Base-by-base conservation (phyloP, 2,113 vertebrate species). In the Silurus glanis region DNA sequence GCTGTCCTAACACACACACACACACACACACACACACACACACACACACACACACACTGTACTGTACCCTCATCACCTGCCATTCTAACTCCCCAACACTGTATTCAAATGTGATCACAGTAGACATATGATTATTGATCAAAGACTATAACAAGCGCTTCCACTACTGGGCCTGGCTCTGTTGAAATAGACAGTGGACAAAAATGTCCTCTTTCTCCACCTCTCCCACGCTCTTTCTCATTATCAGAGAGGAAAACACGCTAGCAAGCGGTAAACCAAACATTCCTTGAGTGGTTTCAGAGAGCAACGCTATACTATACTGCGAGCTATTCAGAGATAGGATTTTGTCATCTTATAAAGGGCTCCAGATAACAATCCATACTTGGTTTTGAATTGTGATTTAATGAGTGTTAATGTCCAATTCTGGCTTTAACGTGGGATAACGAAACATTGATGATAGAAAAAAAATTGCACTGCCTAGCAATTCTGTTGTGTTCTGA, bases 141-240 rank as follows among this genome's bases (percentile, higher is more conserved):
- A 95, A 95, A 95, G 93, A 95, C 91, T 94, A 95, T 93, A 93
- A 95, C 93, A 93, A 83, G 95, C 94, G 95, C 95, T 96, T 96
- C 95, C 95, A 95, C 91, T 90, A 78, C 92, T 93, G 94, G 92
- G 53, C 87, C 80, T 25, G 93, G 92, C 94, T 96, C 93, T 93
- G 94, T 91, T 94, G 91, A 91, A 86, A 93, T 87, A 6, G 72
- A 69, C 86, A 82, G 9, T 66, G 61, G 83, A 72, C 67, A 53
- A 49, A 25, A 17, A 56, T 14, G 37, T 45, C 28, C 59, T 69
- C 69, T 55, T 56, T 78, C 49, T 16, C 61, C 49, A 25, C 17
- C 28, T 45, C 16, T 80, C 45, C 66, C 3, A 53, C n/a, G 4
- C 7, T 5, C n/a, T 82, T 85, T 82, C n/a, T 13, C 9, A 51